Evolutionary conservation across 2,113 vertebrate species (phyloP).

Genomic region (Otocyon megalotis): DNA sequence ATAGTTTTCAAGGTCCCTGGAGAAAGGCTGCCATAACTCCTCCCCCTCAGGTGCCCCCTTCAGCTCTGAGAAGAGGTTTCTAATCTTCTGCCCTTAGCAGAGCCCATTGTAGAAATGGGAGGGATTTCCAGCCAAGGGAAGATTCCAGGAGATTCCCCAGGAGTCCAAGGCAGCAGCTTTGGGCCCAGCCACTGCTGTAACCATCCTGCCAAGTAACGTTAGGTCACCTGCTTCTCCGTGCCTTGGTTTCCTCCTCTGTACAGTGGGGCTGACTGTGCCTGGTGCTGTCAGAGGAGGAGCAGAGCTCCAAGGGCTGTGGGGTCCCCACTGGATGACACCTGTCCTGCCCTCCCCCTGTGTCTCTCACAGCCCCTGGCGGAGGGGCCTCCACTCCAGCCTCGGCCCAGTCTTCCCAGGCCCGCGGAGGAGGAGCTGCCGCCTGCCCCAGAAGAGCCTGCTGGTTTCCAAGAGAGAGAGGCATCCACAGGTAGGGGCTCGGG

Average conservation of each 20-base stretch:
- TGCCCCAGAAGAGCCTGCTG: neutral
- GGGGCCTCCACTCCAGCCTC: neutral
- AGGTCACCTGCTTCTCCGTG: neutral
- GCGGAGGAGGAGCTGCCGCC: neutral
- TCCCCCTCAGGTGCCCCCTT: neutral
- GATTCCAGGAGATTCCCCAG: neutral
- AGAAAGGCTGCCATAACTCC: neutral
- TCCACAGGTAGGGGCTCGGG: slow-evolving; percentile 79
- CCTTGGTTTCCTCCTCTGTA: neutral
- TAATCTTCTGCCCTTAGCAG: neutral
- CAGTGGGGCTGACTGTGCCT: neutral
- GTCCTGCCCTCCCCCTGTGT: neutral
- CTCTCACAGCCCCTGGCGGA: slow-evolving; percentile 46
- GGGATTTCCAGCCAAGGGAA: neutral
- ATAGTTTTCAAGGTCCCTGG: neutral
- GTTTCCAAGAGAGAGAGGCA: neutral
- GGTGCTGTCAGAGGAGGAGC: neutral
- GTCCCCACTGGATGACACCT: neutral
- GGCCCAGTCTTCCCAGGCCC: neutral
- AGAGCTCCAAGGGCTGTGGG: neutral
- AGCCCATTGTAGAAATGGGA: neutral
- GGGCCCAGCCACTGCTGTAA: neutral
- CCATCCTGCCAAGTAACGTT: neutral
- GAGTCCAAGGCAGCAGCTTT: neutral
- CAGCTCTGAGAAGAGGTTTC: neutral